Percentiles rank a stretch among this genome's conserved stretches.
phyloP scores from a whole-genome alignment of 2,888 invertebrate genomes.

The Melitaea athalia region DNA sequence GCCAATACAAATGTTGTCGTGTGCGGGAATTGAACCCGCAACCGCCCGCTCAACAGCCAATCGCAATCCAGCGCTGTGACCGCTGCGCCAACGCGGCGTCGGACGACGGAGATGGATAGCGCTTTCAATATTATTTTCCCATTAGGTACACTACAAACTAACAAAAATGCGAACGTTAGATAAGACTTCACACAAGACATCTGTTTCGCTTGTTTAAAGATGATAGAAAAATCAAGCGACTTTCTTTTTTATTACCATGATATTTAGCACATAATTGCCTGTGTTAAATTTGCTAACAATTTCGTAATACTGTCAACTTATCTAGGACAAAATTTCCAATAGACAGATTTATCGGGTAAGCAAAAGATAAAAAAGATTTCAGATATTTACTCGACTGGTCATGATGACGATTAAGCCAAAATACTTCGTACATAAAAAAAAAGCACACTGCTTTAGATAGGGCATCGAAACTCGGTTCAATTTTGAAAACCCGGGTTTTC shows the following conservation, averaged over 20 bases:
- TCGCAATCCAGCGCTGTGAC: no score
- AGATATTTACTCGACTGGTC: not conserved
- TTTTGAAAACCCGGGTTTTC: no score
- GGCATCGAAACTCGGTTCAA: no score
- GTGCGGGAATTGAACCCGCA: no score
- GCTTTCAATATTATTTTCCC: slow-evolving; percentile 8
- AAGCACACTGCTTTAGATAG: no score
- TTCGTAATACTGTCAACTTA: slow-evolving; percentile 9
- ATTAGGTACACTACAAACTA: slow-evolving; percentile 17
- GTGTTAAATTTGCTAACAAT: not conserved
- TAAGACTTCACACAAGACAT: slow-evolving; percentile 37
- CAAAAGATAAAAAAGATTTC: slow-evolving; percentile 3
- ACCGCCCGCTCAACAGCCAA: no score
- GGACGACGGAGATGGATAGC: not conserved
- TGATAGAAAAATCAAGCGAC: not conserved
- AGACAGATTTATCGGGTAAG: not conserved
- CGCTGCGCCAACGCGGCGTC: no score
- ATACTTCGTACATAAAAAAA: not conserved
- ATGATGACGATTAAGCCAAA: not conserved
- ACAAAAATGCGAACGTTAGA: slow-evolving; percentile 31
- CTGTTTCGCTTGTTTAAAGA: not conserved
- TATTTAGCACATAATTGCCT: not conserved
- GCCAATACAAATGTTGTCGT: no score
- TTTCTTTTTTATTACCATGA: not conserved
- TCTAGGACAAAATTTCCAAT: slow-evolving; percentile 4